phyloP scores from a whole-genome alignment of 2,113 vertebrate genomes.

The Thalassarche chlororhynchos region DNA sequence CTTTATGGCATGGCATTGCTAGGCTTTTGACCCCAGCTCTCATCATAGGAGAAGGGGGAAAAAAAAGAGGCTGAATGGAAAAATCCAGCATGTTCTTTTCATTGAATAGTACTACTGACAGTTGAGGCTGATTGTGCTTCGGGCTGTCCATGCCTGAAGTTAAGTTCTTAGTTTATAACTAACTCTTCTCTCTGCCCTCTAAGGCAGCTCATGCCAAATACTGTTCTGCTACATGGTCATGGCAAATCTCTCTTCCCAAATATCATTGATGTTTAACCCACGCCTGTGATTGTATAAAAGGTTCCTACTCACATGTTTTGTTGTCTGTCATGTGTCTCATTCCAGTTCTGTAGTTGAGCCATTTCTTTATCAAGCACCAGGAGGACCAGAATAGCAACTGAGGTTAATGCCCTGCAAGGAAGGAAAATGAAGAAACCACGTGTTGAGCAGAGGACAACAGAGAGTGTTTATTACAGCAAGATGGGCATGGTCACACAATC shows the following conservation, averaged over 20 bases:
- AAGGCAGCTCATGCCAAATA: background rate
- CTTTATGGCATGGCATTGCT: background rate
- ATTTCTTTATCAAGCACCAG: background rate
- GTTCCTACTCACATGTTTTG: background rate
- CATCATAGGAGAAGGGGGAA: background rate
- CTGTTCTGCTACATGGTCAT: background rate
- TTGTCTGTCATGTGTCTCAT: background rate
- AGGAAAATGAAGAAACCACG: background rate
- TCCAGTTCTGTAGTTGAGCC: background rate
- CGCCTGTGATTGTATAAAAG: background rate
- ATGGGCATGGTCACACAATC: background rate
- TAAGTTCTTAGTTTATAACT: background rate
- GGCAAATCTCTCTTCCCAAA: background rate
- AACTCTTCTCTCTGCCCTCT: background rate
- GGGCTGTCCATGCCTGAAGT: background rate
- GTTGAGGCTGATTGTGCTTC: background rate
- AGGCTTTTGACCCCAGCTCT: background rate
- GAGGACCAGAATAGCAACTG: constrained; percentile 8
- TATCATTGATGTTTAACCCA: background rate
- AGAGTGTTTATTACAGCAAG: background rate
- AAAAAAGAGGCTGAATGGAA: background rate
- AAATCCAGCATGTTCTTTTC: background rate
- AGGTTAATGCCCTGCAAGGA: background rate
- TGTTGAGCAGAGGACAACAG: background rate
- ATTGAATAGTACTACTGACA: background rate